Percentiles rank a stretch among this genome's conserved stretches.
phyloP scores from a whole-genome alignment of 2,888 invertebrate genomes.

The Rotaria socialis region DNA sequence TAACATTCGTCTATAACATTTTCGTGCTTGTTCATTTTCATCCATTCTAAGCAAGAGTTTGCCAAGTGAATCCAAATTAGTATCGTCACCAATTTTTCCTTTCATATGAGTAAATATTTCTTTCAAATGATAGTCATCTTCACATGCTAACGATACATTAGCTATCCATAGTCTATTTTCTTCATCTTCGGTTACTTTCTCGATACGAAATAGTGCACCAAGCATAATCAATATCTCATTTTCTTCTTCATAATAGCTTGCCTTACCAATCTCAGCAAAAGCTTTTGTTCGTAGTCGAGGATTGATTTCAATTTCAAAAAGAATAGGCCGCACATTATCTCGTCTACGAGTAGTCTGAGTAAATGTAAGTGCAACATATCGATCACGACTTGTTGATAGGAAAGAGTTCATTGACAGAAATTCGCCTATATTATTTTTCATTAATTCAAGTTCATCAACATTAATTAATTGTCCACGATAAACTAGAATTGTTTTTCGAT shows the following conservation, averaged over 20 bases:
- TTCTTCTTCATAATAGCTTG: not conserved
- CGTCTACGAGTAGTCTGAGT: not conserved
- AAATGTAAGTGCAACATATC: not conserved
- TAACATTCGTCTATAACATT: not conserved
- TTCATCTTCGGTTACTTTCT: not conserved
- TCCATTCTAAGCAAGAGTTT: not conserved
- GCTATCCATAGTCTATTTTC: not conserved
- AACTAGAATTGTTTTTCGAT: not conserved
- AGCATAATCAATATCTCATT: not conserved
- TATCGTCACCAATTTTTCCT: not conserved
- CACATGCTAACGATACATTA: not conserved
- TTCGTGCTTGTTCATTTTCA: not conserved
- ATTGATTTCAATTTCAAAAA: slow-evolving; percentile 1
- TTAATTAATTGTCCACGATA: not conserved
- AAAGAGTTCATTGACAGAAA: not conserved
- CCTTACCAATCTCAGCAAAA: not conserved
- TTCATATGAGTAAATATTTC: not conserved
- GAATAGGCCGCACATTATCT: not conserved
- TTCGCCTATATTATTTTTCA: slow-evolving; percentile 13
- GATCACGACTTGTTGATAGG: not conserved
- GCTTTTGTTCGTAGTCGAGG: not conserved
- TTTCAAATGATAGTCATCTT: slow-evolving; percentile 16
- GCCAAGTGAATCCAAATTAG: not conserved
- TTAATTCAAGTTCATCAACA: not conserved
- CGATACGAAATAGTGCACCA: not conserved